These are phyloP conservation scores for Sphaerophoria taeniata DNA, from an alignment of 2,888 invertebrate species.

Conservation along the genomic window DNA sequence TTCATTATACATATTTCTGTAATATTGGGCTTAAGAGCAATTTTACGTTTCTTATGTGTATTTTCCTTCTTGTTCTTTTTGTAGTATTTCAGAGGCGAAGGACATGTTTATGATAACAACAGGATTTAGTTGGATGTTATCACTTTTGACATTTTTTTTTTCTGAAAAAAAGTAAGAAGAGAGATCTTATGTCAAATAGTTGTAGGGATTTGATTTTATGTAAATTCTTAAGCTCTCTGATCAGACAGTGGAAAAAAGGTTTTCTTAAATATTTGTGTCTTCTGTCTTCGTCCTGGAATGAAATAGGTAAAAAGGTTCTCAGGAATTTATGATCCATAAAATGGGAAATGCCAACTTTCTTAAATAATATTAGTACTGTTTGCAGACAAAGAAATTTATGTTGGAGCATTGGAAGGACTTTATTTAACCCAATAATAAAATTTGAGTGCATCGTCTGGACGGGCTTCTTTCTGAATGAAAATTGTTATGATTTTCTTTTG, in stretches of 20 bases:
- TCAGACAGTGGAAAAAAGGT: conserved; percentile 52
- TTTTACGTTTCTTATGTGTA: conserved; percentile 19
- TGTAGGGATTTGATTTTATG: conserved; percentile 62
- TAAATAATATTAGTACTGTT: conserved; percentile 48
- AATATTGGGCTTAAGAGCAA: conserved; percentile 42
- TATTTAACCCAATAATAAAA: too few relatives aligned
- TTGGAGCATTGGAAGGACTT: too few relatives aligned
- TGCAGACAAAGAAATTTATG: background rate
- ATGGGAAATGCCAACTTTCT: conserved; percentile 69
- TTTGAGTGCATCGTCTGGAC: too few relatives aligned
- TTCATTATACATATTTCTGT: too few relatives aligned
- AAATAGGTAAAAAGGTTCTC: conserved; percentile 52
- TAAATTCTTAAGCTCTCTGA: conserved; percentile 66
- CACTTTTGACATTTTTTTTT: too few relatives aligned
- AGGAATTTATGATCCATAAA: conserved; percentile 72
- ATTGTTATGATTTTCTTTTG: too few relatives aligned
- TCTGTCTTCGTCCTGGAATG: conserved; percentile 28
- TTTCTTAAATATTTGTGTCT: background rate
- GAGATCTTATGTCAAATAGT: conserved; percentile 58
- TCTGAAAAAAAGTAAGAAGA: conserved; percentile 8
- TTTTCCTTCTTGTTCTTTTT: conserved; percentile 14
- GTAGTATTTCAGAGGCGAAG: conserved; percentile 6
- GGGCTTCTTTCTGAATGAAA: too few relatives aligned
- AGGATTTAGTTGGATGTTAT: too few relatives aligned
- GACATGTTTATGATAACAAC: conserved; percentile 72